Conservation (phyloP, 1,140 invertebrate genomes). For the Diploscapter pachys region DNA sequence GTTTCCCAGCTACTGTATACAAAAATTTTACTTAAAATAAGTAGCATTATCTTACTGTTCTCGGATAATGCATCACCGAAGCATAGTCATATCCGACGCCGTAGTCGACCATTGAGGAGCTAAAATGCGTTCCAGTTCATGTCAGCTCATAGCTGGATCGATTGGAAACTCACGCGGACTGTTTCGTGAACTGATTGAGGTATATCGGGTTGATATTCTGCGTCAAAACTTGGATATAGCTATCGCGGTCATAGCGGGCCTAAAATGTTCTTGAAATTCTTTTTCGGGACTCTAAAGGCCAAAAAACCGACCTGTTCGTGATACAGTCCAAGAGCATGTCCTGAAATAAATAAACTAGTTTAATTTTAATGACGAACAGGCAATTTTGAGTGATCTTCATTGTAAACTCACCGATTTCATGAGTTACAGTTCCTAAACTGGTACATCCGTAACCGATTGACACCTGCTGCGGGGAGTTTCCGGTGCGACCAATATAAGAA, state of each 20-base stretch:
- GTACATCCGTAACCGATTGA: constrained; percentile 35
- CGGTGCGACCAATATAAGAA: constrained; percentile 23
- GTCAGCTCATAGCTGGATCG: too few species aligned
- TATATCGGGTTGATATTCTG: constrained; percentile 22
- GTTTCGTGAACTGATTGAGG: constrained; percentile 27
- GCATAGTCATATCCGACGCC: constrained; percentile 32
- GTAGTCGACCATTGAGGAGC: constrained; percentile 24
- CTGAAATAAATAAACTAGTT: constrained; percentile 4
- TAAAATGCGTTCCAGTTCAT: neutral
- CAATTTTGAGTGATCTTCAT: neutral
- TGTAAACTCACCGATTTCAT: constrained; percentile 27
- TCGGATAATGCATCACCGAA: constrained; percentile 27
- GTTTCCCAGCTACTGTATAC: too few species aligned
- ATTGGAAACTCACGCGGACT: neutral
- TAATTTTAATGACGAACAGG: too few species aligned
- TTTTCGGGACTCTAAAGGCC: too few species aligned
- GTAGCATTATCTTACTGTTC: too few species aligned
- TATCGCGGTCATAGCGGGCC: constrained; percentile 29
- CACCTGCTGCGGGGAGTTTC: constrained; percentile 13
- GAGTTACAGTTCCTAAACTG: constrained; percentile 24
- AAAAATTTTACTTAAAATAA: too few species aligned
- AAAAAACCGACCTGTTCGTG: constrained; percentile 17
- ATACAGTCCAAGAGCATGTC: constrained; percentile 32
- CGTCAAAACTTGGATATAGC: constrained; percentile 20
- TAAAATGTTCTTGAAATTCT: too few species aligned